Evolutionary conservation across 2,797 vertebrate species (phyloP), one percentile per base, ranked within the genome.

Genomic region (Lutjanus argentimaculatus): DNA sequence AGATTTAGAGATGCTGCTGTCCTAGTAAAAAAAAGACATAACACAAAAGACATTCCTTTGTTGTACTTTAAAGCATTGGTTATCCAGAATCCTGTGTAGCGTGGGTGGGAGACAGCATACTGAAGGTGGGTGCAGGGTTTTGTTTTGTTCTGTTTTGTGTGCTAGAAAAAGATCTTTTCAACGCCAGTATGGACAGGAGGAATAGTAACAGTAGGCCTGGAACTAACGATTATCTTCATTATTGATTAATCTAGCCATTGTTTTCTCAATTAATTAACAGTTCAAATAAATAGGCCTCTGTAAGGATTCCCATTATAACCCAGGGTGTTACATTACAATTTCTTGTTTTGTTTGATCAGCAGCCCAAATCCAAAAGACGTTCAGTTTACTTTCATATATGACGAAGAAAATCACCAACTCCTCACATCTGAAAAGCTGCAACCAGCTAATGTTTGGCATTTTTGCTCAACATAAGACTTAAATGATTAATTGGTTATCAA

Each of bases 31-130:
- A 6, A 75, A 62, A 68, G 10, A 49, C 71, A 71, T 48, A 11
- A 74, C 7, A 61, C 21, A 59, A 52, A 80, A 82, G 15, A 67
- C 0, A 73, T 67, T 70, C 17, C 25, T 75, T 64, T 75, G 30
- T 42, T 68, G 42, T 72, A 8, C 48, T 57, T 68, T 43, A 64
- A 79, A 30, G 63, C 45, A 76, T 15, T 72, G 8, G 58, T 40
- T 66, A 58, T 69, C 58, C 67, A 67, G 55, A 79, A 53, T 58
- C 58, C 72, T 62, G 53, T 58, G 51, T 45, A 56, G 65, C 13
- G 83, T 87, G 80, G 85, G 80, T 76, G 77, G 74, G 61, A 73
- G 53, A 74, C 51, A 64, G 59, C 73, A 86, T 75, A 77, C 67
- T 77, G 80, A 79, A 77, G 48, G 80, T 87, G 80, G 85, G 79